These are phyloP conservation scores for Champsocephalus gunnari DNA, from an alignment of 2,797 vertebrate genomes.

Conservation along the genomic window DNA sequence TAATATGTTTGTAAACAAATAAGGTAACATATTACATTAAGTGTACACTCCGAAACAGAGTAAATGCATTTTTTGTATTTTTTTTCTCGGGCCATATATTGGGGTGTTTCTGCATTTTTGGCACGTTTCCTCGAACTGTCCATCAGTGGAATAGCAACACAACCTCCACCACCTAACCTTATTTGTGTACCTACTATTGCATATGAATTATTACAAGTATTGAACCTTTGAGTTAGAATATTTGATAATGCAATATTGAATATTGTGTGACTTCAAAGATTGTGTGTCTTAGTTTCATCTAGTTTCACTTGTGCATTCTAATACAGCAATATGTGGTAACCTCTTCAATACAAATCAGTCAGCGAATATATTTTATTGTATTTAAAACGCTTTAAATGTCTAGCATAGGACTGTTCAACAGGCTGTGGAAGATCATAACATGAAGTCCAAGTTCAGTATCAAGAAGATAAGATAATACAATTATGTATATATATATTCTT, in stretches of 20 bases:
- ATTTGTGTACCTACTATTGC: neutral
- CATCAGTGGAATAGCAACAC: neutral
- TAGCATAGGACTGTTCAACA: neutral
- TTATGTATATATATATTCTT: neutral
- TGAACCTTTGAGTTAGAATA: neutral
- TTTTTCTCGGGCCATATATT: neutral
- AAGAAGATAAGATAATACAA: neutral
- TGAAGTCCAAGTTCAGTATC: neutral
- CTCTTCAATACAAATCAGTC: neutral
- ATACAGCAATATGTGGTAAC: neutral
- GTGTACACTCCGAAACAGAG: too few species aligned
- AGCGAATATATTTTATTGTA: neutral
- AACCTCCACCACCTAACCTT: neutral
- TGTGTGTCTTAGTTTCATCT: neutral
- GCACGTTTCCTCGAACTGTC: neutral
- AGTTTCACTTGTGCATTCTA: constrained; percentile 7
- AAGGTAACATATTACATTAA: too few species aligned
- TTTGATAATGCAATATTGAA: constrained; percentile 13
- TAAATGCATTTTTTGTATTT: too few species aligned
- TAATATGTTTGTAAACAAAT: too few species aligned
- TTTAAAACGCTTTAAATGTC: constrained; percentile 12
- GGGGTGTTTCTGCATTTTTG: neutral
- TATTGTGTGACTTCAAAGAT: neutral
- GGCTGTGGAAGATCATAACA: neutral
- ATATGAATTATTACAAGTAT: neutral